Evolutionary conservation across 2,113 vertebrate species (phyloP), one percentile per base, ranked within the genome.

Genomic region (cat (Felis catus)): DNA sequence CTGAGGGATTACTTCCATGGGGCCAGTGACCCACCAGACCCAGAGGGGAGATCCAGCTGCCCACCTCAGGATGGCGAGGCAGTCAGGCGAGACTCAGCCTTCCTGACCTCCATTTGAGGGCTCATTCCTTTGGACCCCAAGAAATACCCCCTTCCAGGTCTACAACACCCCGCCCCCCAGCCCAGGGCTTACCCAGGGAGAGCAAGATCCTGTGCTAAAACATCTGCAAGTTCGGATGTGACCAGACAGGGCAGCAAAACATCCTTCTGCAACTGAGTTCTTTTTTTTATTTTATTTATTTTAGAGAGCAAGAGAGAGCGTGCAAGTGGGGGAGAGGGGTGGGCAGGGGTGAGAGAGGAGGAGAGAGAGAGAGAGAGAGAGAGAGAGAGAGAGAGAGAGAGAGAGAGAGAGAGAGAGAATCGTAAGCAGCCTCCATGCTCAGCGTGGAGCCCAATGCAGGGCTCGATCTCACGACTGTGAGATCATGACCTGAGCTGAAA

Each of bases 121-220:
- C 3, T 84, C 4, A 1, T 36, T 19, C 92, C 31, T 68, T 4
- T 15, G 63, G 81, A 29, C 23, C 18, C 21, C 73, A 12, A 58
- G 31, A 80, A 19, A 51, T 0, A 14, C 4, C 27, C 25, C 3
- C 16, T 68, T 36, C n/a, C 53, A 41, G 1, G 6, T 8, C 23
- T 18, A 29, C 15, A 68, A 53, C 76, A 12, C 45, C 18, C 51
- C 68, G 9, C 36, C 18, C 51, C 23, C 36, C 23, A 33, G 27
- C 33, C 45, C 5, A 1, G 12, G 80, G 58, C 15, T 53, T 31
- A 53, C 12, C 45, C 33, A 12, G 19, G n/a, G n/a, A 58, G 66
- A 31, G 29, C 3, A 21, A 8, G 7, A 63, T 29, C 18, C 16
- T 27, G 41, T 0, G 0, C 45, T 31, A 91, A 58, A 70, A 39